phyloP scores from a whole-genome alignment of 2,113 vertebrate genomes.

The Boleophthalmus pectinirostris region DNA sequence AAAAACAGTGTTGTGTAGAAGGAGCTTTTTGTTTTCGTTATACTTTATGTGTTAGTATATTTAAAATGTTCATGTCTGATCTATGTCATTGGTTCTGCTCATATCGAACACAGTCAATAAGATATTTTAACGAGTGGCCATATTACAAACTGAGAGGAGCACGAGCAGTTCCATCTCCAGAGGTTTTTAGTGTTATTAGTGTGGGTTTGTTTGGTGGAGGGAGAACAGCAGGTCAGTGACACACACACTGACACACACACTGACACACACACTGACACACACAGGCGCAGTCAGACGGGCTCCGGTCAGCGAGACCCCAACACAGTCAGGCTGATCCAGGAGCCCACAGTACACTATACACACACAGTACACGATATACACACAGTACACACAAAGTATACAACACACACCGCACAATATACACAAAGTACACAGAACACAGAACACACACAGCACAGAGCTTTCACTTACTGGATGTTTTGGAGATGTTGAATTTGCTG shows the following conservation, averaged over 20 bases:
- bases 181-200: slow-evolving; percentile 1
- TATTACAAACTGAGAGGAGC: not conserved
- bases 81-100: too few relatives aligned
- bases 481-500: not conserved
- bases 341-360: not conserved
- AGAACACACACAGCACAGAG: not conserved
- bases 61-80: too few relatives aligned
- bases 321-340: slow-evolving; percentile 25
- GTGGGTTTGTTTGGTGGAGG: slow-evolving; percentile 6
- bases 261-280: slow-evolving; percentile 5
- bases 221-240: slow-evolving; percentile 7
- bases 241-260: too few relatives aligned
- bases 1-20: too few relatives aligned
- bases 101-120: too few relatives aligned
- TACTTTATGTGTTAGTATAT: too few relatives aligned
- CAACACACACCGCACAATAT: too few relatives aligned
- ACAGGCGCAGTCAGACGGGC: slow-evolving; percentile 24
- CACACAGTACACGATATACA: not conserved
- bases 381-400: not conserved
- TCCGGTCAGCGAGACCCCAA: slow-evolving; percentile 37
- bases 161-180: not conserved
- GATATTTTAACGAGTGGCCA: too few relatives aligned
- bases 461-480: not conserved
- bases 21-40: too few relatives aligned
- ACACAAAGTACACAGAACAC: too few relatives aligned